phyloP scores from a whole-genome alignment of 2,888 invertebrate species.

The Aphidoletes aphidimyza region DNA sequence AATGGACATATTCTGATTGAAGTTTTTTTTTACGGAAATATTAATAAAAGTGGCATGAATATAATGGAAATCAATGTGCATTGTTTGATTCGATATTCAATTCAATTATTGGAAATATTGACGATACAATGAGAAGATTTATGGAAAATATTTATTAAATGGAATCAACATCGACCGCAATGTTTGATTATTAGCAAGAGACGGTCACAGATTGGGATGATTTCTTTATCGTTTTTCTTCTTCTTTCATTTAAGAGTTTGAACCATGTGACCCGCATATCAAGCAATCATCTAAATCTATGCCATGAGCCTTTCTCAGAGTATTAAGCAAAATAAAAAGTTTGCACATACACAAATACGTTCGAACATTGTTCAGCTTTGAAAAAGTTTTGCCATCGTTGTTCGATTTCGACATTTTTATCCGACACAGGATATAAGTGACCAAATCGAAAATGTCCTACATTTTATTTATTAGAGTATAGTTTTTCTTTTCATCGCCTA shows the following conservation, averaged over 20 bases:
- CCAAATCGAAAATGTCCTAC: constrained; percentile 44
- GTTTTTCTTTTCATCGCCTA: background rate
- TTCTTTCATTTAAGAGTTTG: background rate
- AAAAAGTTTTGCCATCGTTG: background rate
- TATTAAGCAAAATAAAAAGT: background rate
- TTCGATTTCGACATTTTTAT: background rate
- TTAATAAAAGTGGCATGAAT: background rate
- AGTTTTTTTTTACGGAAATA: background rate
- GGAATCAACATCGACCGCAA: background rate
- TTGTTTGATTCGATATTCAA: constrained; percentile 26
- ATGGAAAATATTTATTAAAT: constrained; percentile 44
- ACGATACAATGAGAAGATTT: constrained; percentile 1
- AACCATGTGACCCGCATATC: constrained; percentile 46
- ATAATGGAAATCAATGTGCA: background rate
- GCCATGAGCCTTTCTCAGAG: background rate
- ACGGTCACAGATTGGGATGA: background rate
- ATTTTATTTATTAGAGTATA: constrained; percentile 21
- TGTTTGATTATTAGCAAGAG: background rate
- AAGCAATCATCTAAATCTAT: background rate
- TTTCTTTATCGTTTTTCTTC: background rate
- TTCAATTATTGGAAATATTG: constrained; percentile 17
- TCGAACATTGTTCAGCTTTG: background rate
- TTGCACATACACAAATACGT: background rate
- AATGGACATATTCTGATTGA: background rate
- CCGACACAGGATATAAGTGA: background rate